A percentile compares a stretch with the other conserved stretches of the same genome.
Evolutionary conservation across 2,888 invertebrate genomes (phyloP).

Genomic region (Drosophila phalerata): DNA sequence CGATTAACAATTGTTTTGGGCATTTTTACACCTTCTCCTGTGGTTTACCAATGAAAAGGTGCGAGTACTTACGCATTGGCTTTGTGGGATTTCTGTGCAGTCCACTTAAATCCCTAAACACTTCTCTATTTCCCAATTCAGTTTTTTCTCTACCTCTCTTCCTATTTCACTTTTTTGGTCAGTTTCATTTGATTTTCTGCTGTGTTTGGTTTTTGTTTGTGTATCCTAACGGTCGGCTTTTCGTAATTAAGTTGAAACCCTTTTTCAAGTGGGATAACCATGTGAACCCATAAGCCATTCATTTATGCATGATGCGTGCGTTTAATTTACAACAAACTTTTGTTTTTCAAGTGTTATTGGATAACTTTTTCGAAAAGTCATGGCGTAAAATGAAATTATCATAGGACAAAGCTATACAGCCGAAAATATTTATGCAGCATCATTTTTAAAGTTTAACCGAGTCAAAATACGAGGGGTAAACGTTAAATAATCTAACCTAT

Average conservation of each 20-base stretch:
- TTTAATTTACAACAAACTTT: constrained; percentile 68
- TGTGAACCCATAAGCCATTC: constrained; percentile 46
- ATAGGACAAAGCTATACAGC: constrained; percentile 26
- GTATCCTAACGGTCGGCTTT: constrained; percentile 2
- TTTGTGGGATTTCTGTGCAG: constrained; percentile 45
- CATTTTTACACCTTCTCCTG: constrained; percentile 63
- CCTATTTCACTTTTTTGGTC: constrained; percentile 23
- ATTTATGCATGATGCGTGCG: constrained; percentile 59
- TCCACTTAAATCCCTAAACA: constrained; percentile 55
- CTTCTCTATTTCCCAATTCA: constrained; percentile 9
- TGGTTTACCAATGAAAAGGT: constrained; percentile 37
- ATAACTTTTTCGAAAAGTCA: constrained; percentile 66
- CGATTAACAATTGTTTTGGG: constrained; percentile 35
- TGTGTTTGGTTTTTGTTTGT: constrained; percentile 51
- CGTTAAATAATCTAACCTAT: background rate
- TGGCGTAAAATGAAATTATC: constrained; percentile 65
- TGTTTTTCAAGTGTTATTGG: constrained; percentile 64
- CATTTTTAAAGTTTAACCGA: constrained; percentile 31
- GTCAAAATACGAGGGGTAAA: constrained; percentile 5
- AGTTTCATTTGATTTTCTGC: constrained; percentile 68
- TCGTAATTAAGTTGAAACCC: constrained; percentile 72
- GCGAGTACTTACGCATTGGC: constrained; percentile 47
- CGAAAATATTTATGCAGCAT: constrained; percentile 48
- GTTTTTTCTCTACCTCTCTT: constrained; percentile 5
- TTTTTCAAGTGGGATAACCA: constrained; percentile 62